These are phyloP conservation scores for Podarcis muralis DNA, from an alignment of 2,113 vertebrate genomes.

Conservation along the genomic window DNA sequence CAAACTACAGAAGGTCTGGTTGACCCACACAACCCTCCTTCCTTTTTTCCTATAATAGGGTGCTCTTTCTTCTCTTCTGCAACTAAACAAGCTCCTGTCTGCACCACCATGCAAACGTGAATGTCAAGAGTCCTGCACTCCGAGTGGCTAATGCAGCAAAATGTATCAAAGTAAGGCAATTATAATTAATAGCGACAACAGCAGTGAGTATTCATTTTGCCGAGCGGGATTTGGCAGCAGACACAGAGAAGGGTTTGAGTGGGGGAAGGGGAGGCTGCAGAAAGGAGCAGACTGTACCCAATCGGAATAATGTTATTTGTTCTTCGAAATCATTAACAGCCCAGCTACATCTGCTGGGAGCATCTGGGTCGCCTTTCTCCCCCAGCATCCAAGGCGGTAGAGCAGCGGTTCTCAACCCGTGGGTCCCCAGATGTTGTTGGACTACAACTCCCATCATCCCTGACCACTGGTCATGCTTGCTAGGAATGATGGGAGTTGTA, in stretches of 20 bases:
- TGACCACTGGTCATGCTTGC: too few relatives aligned
- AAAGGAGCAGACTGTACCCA: slow-evolving; percentile 42
- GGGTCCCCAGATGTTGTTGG: too few relatives aligned
- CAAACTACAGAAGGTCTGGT: neutral
- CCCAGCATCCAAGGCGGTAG: slow-evolving; percentile 50
- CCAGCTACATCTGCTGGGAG: slow-evolving; percentile 59
- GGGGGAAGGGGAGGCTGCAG: slow-evolving; percentile 19
- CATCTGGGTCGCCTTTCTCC: slow-evolving; percentile 61
- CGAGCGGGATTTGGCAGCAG: slow-evolving; percentile 36
- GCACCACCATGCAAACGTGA: neutral
- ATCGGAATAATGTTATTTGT: slow-evolving; percentile 52
- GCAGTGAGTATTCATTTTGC: slow-evolving; percentile 45
- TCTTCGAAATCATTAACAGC: slow-evolving; percentile 53
- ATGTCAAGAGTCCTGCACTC: slow-evolving; percentile 22
- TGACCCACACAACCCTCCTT: neutral
- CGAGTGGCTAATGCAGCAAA: slow-evolving; percentile 32
- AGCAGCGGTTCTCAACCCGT: neutral
- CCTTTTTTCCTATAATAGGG: neutral
- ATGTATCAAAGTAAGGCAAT: slow-evolving; percentile 46
- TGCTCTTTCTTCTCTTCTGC: slow-evolving; percentile 9
- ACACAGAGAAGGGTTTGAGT: slow-evolving; percentile 33
- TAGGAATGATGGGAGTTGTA: too few relatives aligned
- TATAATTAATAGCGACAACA: slow-evolving; percentile 54
- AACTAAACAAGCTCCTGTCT: neutral
- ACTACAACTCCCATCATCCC: too few relatives aligned